A percentile compares a stretch with the other conserved stretches of the same genome.
These are phyloP conservation scores for Metellina segmentata DNA, from an alignment of 2,888 invertebrate genomes.

Conservation along the genomic window DNA sequence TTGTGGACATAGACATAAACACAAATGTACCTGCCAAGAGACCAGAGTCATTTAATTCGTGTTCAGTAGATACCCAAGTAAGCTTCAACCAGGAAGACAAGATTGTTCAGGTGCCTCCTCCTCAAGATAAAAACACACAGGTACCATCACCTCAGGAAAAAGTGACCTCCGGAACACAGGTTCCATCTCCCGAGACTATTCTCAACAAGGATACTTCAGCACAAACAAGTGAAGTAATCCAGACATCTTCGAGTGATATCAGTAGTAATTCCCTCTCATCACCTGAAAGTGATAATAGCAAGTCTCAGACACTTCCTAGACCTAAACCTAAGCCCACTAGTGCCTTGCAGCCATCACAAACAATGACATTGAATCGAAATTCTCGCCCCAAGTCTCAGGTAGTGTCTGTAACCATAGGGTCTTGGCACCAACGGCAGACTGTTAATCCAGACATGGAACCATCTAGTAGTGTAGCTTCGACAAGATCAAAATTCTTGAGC, in stretches of 20 bases:
- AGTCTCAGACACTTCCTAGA: constrained; percentile 74
- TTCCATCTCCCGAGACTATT: constrained; percentile 67
- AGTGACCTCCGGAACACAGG: constrained; percentile 67
- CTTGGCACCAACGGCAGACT: constrained; percentile 72
- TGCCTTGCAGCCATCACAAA: constrained; percentile 66
- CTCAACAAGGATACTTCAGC: constrained; percentile 63
- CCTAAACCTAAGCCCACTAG: constrained; percentile 69
- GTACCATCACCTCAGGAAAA: constrained; percentile 73
- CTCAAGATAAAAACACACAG: constrained; percentile 64
- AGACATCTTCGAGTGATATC: constrained; percentile 45
- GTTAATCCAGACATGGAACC: constrained; percentile 56
- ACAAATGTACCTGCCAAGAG: constrained; percentile 45
- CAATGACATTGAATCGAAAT: constrained; percentile 72
- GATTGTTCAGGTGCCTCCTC: constrained; percentile 51
- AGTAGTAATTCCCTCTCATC: constrained; percentile 54
- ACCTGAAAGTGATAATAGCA: constrained; percentile 63
- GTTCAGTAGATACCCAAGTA: constrained; percentile 57
- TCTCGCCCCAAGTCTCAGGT: constrained; percentile 64
- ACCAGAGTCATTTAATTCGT: constrained; percentile 51
- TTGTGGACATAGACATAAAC: constrained; percentile 68
- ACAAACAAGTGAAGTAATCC: constrained; percentile 62
- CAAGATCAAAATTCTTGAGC: constrained; percentile 75
- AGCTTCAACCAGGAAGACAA: constrained; percentile 61
- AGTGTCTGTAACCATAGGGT: constrained; percentile 74
- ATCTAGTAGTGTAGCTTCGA: constrained; percentile 70